These are phyloP conservation scores for Stenichneumon culpator DNA, from an alignment of 2,888 invertebrate genomes.

Conservation along the genomic window DNA sequence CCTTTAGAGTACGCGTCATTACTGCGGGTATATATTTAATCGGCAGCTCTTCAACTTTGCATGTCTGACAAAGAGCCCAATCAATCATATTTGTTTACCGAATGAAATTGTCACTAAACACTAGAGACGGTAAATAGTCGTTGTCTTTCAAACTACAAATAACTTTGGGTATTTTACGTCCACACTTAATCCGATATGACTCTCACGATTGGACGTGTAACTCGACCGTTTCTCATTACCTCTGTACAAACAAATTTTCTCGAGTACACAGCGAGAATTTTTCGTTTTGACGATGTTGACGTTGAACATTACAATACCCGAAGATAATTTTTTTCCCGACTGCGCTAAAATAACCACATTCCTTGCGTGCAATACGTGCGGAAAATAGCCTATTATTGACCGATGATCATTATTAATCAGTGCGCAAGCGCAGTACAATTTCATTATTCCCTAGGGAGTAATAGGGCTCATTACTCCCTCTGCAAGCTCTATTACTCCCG, in stretches of 20 bases:
- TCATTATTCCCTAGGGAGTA: too few relatives aligned
- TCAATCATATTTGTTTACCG: conserved; percentile 72
- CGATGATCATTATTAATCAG: too few relatives aligned
- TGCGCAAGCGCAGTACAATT: too few relatives aligned
- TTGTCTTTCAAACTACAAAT: conserved; percentile 76
- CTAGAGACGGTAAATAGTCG: conserved; percentile 80
- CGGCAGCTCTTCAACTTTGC: conserved; percentile 44
- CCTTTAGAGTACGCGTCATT: conserved; percentile 72
- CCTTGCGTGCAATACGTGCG: too few relatives aligned
- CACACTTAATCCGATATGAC: conserved; percentile 31
- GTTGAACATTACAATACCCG: background rate
- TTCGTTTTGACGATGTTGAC: conserved; percentile 1
- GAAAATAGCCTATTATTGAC: too few relatives aligned
- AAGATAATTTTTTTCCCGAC: conserved; percentile 2
- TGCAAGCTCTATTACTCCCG: too few relatives aligned
- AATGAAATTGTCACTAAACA: conserved; percentile 73
- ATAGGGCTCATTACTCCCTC: too few relatives aligned
- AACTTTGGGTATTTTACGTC: conserved; percentile 46
- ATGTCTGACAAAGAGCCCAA: conserved; percentile 50
- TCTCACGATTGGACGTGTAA: conserved; percentile 46
- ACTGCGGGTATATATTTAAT: conserved; percentile 70
- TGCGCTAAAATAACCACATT: too few relatives aligned
- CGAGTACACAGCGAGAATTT: conserved; percentile 1
- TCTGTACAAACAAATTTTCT: conserved; percentile 34
- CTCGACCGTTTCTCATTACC: conserved; percentile 19